A percentile compares a stretch with the other conserved stretches of the same genome.
Evolutionary conservation across 2,797 vertebrate species (phyloP).

Genomic region (Crenichthys baileyi): DNA sequence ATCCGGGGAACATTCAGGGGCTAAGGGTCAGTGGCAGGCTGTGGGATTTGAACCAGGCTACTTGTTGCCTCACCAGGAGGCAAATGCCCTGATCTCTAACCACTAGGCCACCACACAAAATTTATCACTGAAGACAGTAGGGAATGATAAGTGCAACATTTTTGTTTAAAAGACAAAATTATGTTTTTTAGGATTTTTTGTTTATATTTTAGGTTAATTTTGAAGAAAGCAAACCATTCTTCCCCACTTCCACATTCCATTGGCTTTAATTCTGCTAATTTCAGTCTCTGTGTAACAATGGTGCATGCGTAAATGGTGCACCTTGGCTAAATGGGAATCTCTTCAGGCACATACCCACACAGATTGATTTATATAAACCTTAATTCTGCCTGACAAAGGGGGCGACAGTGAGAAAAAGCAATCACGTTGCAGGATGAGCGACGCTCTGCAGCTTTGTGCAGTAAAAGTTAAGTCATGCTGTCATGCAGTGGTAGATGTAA

Average conservation of each 20-base stretch:
- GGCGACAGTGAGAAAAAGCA: slow-evolving; percentile 15
- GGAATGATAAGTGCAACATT: not conserved
- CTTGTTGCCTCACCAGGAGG: too few species aligned
- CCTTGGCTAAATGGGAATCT: slow-evolving; percentile 4
- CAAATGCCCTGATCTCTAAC: too few species aligned
- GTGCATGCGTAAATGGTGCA: not conserved
- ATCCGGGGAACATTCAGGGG: too few species aligned
- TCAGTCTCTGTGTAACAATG: not conserved
- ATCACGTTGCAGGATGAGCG: slow-evolving; percentile 20
- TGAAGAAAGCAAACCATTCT: not conserved
- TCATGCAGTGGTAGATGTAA: slow-evolving; percentile 16
- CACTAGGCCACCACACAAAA: not conserved
- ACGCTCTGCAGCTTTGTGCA: slow-evolving; percentile 12
- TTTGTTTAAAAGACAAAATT: not conserved
- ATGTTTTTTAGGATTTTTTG: not conserved
- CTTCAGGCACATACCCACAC: not conserved
- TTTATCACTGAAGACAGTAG: not conserved
- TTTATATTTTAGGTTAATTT: not conserved
- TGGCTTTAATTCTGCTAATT: not conserved
- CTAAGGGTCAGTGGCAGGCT: too few species aligned
- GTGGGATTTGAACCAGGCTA: too few species aligned
- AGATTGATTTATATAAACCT: slow-evolving; percentile 17
- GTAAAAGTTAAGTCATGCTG: slow-evolving; percentile 10
- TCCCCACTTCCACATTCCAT: not conserved
- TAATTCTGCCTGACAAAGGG: slow-evolving; percentile 10